Evolutionary conservation across 2,888 invertebrate genomes (phyloP).

Genomic region (Philereme transversata): DNA sequence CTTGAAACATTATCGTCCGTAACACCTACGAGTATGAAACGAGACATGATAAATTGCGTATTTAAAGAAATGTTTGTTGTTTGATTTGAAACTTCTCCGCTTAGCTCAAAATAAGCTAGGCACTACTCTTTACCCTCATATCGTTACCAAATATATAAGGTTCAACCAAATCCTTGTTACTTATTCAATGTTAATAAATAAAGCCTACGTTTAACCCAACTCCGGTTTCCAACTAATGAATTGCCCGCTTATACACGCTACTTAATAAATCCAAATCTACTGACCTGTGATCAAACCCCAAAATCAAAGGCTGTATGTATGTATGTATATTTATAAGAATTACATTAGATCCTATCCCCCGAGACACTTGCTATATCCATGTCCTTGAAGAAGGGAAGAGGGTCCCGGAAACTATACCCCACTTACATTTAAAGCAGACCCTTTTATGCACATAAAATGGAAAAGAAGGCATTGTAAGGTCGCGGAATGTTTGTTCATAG

Average conservation of each 20-base stretch:
- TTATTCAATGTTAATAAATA: conserved; percentile 3
- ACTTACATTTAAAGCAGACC: conserved; percentile 32
- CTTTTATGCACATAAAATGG: conserved; percentile 31
- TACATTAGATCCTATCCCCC: conserved; percentile 24
- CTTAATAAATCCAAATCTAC: conserved; percentile 28
- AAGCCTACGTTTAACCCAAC: conserved; percentile 6
- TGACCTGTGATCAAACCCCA: conserved; percentile 20
- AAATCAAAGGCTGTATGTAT: conserved; percentile 21
- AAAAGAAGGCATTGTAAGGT: conserved; percentile 26
- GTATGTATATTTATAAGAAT: conserved; percentile 31
- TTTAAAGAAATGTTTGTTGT: too few species aligned
- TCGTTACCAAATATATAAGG: neutral
- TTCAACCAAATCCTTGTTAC: neutral
- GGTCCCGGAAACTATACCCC: conserved; percentile 28
- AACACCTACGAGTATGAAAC: too few species aligned
- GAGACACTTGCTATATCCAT: conserved; percentile 11
- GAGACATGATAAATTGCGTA: too few species aligned
- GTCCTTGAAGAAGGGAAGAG: conserved; percentile 22
- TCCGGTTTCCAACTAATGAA: conserved; percentile 7
- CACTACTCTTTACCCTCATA: neutral
- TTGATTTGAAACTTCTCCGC: too few species aligned
- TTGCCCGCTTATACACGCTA: conserved; percentile 22
- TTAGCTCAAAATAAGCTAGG: too few species aligned
- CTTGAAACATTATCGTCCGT: too few species aligned
- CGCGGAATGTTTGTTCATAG: conserved; percentile 9